Conservation (phyloP, 2,113 vertebrate genomes). For the Toxotes chatareus region DNA sequence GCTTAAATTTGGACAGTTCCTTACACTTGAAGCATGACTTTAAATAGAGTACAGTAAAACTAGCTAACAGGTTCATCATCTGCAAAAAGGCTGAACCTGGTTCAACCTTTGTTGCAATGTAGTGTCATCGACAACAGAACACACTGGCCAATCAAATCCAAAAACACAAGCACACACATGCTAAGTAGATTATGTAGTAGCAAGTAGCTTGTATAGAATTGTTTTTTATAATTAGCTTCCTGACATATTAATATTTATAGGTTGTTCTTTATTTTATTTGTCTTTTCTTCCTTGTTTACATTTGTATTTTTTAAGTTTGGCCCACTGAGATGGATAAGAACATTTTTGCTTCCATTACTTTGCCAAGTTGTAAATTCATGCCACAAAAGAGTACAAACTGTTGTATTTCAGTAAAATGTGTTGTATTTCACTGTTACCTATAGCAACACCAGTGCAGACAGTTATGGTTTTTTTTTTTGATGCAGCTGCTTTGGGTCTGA, state of each 20-base stretch:
- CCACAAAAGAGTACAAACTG: neutral
- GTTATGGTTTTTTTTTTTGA: conserved; percentile 57
- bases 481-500: conserved; percentile 41
- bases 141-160: neutral
- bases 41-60: neutral
- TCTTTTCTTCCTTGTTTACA: neutral
- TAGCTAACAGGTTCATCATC: neutral
- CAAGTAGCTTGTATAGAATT: too few species aligned
- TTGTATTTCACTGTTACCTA: conserved; percentile 4
- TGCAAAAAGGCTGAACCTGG: neutral
- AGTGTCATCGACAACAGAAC: neutral
- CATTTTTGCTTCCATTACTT: neutral
- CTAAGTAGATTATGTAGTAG: neutral
- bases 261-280: neutral
- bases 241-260: neutral
- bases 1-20: too few species aligned
- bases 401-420: conserved; percentile 8
- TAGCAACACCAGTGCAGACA: conserved; percentile 12
- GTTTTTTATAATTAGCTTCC: neutral
- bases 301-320: neutral
- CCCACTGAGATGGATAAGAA: neutral
- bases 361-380: neutral
- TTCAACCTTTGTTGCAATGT: neutral
- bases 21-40: too few species aligned
- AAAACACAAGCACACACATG: neutral